Conservation (phyloP, 2,888 invertebrate genomes). For the Yponomeuta malinellus region DNA sequence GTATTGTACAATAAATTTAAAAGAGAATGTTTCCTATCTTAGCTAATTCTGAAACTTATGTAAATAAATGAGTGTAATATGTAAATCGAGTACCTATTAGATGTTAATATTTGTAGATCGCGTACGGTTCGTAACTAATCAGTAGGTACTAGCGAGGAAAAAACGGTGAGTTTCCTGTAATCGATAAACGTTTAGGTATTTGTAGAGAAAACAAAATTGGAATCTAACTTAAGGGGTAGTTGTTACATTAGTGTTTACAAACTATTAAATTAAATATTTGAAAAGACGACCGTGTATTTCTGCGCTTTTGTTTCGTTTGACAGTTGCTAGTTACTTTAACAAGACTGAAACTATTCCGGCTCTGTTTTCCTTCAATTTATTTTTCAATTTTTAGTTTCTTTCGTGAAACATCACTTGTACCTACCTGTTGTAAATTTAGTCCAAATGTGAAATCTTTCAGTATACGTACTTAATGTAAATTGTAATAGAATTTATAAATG, state of each 20-base stretch:
- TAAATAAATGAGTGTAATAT: conserved; percentile 65
- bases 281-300: conserved; percentile 35
- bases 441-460: conserved; percentile 72
- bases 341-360: conserved; percentile 72
- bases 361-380: conserved; percentile 50
- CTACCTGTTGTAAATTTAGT: conserved; percentile 48
- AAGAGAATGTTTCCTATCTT: conserved; percentile 74
- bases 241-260: conserved; percentile 66
- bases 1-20: conserved; percentile 51
- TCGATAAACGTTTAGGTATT: conserved; percentile 51
- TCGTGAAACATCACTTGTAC: conserved; percentile 52
- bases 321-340: conserved; percentile 60
- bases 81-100: conserved; percentile 69
- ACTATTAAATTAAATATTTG: conserved; percentile 45
- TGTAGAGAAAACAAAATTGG: conserved; percentile 66
- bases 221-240: conserved; percentile 58
- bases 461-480: conserved; percentile 76
- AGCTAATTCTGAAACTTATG: conserved; percentile 51
- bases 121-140: conserved; percentile 41
- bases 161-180: conserved; percentile 74
- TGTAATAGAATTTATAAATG: conserved; percentile 74
- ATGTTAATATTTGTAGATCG: conserved; percentile 68
- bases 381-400: conserved; percentile 43
- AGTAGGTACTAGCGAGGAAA: conserved; percentile 35
- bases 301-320: conserved; percentile 37